Evolutionary conservation across 1,140 invertebrate genomes (phyloP).

Genomic region (Portunus trituberculatus): DNA sequence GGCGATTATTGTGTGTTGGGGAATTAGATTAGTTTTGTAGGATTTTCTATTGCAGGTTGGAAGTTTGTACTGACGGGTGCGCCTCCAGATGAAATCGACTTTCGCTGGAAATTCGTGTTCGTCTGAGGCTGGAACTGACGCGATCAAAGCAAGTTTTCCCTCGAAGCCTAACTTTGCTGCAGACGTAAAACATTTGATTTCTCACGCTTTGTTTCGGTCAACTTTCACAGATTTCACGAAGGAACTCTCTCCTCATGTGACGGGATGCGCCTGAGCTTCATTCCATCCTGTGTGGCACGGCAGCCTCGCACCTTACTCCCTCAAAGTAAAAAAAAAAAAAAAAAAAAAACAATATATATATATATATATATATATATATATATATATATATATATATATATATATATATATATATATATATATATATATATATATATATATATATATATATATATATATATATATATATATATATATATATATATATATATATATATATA

Average conservation of each 20-base stretch:
- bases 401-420: too few species aligned
- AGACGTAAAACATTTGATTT: slow-evolving; percentile 14
- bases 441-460: too few species aligned
- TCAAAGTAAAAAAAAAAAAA: too few species aligned
- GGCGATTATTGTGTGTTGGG: not conserved
- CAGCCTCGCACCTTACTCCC: too few species aligned
- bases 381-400: too few species aligned
- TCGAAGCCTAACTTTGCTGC: not conserved
- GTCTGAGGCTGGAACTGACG: not conserved
- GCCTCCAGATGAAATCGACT: not conserved
- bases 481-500: too few species aligned
- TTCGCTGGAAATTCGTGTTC: not conserved
- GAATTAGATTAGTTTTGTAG: not conserved
- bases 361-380: too few species aligned
- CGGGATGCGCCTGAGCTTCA: too few species aligned
- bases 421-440: too few species aligned
- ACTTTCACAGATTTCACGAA: not conserved
- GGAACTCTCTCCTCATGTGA: not conserved
- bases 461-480: too few species aligned
- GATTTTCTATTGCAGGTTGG: not conserved
- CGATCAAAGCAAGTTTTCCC: not conserved
- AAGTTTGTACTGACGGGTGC: not conserved
- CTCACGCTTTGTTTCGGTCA: not conserved
- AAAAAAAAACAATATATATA: too few species aligned
- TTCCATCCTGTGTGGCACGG: too few species aligned